Conservation (phyloP, 2,888 invertebrate genomes). For the Clunio marinus region DNA sequence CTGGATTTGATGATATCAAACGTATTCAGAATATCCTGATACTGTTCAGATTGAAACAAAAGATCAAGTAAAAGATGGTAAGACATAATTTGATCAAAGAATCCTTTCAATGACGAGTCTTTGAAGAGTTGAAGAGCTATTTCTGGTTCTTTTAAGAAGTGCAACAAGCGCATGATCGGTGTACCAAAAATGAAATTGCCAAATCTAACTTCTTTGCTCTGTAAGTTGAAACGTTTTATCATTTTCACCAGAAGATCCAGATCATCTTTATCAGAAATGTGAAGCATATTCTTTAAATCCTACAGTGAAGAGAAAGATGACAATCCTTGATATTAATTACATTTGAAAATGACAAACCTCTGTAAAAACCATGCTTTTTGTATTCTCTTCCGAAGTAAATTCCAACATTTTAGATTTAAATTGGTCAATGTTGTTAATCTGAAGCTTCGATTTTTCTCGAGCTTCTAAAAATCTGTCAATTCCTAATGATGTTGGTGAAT, state of each 20-base stretch:
- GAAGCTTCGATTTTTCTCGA: slow-evolving; percentile 56
- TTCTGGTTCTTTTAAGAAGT: slow-evolving; percentile 64
- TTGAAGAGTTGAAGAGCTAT: slow-evolving; percentile 65
- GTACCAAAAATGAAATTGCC: slow-evolving; percentile 80
- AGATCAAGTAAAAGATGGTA: slow-evolving; percentile 68
- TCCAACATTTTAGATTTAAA: slow-evolving; percentile 69
- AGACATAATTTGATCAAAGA: slow-evolving; percentile 68
- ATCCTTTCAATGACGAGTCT: slow-evolving; percentile 57
- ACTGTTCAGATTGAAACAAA: slow-evolving; percentile 63
- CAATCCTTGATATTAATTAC: not conserved
- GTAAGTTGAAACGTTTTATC: slow-evolving; percentile 68
- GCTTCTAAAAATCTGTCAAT: slow-evolving; percentile 57
- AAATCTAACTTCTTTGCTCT: slow-evolving; percentile 68
- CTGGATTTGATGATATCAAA: slow-evolving; percentile 60
- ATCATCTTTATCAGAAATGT: slow-evolving; percentile 51
- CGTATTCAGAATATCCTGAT: slow-evolving; percentile 61
- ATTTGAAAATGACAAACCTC: slow-evolving; percentile 76
- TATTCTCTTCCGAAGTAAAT: slow-evolving; percentile 54
- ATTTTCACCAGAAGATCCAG: slow-evolving; percentile 61
- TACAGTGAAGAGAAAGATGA: not conserved
- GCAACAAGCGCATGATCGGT: slow-evolving; percentile 73
- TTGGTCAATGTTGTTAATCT: slow-evolving; percentile 61
- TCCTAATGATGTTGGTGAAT: slow-evolving; percentile 58
- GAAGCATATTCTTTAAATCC: not conserved
- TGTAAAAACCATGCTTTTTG: slow-evolving; percentile 68